Evolutionary conservation across 1,140 invertebrate genomes (phyloP), one percentile per base, ranked within the genome.

Genomic region (Drosophila pseudoananassae): DNA sequence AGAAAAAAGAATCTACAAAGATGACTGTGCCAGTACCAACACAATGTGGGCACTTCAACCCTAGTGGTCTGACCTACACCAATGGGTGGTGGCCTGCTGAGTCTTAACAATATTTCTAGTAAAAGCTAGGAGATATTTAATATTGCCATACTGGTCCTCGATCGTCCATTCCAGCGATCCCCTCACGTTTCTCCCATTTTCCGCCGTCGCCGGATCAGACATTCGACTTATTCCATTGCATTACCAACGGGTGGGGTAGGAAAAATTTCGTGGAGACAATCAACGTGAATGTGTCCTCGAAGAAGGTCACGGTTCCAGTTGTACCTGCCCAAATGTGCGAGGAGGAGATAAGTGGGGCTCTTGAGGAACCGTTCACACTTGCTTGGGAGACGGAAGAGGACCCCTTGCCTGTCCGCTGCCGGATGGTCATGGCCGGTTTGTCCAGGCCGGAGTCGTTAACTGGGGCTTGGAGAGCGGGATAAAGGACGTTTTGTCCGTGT

Each of bases 161-260:
- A 91, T 1, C 54, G 75, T 12, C 92, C 93, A 0, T 74, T 95
- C 1, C 56, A 78, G 0, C 90, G 93, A 40, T 92, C 91, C 1
- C 92, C 93, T 4, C 93, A 96, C 81, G 94, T 96, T 38, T 94
- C 94, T 68, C 93, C 93, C 14, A 91, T 95, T 29, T 96, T 95
- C 78, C 76, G 50, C 92, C 93, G 14, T 65, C 38, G 4, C 10
- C 58, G 8, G 31, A 50, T 84, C 93, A 58, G 0, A 59, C 14
- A 2, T 75, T 93, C 4, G 52, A 59, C 94, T 10, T 91, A 92
- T 33, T 76, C 89, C 25, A 90, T 91, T 97, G 97, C 87, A 93
- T 95, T 49, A 95, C 95, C 14, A 96, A 94, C 58, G 96, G 97
- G 8, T 98, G 97, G 97, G 96, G 96, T 14, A 96, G 96, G 88